Conservation (phyloP, 2,888 invertebrate species). For the Eueremaeus valkanovi region DNA sequence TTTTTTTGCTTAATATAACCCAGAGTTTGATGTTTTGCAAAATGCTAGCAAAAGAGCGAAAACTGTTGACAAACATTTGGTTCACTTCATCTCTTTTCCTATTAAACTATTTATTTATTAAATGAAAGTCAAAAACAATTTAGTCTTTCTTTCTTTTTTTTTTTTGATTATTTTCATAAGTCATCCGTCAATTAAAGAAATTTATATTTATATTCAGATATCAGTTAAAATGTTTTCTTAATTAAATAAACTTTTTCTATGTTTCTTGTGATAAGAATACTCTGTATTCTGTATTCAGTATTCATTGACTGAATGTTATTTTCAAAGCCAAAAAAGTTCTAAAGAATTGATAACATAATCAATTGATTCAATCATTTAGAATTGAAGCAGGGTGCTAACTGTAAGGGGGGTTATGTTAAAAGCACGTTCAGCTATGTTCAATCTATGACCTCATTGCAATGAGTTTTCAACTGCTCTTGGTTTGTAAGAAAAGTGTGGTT, state of each 20-base stretch:
- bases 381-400: neutral
- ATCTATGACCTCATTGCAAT: no score
- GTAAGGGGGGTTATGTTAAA: neutral
- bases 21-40: no score
- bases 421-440: no score
- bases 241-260: neutral
- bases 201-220: neutral
- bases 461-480: no score
- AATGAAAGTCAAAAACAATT: neutral
- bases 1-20: neutral
- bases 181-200: constrained; percentile 7
- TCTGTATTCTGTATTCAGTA: neutral
- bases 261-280: neutral
- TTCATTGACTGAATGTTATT: neutral
- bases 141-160: neutral
- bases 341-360: neutral
- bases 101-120: neutral
- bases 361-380: neutral
- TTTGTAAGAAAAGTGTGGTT: no score
- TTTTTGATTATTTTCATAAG: constrained; percentile 7
- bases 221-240: neutral
- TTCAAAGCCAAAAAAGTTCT: neutral
- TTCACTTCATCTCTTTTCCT: neutral
- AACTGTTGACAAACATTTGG: constrained; percentile 4
- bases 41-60: neutral